Evolutionary conservation across 2,888 invertebrate genomes (phyloP), one percentile per base, ranked within the genome.

Genomic region (Morpho helenor): DNA sequence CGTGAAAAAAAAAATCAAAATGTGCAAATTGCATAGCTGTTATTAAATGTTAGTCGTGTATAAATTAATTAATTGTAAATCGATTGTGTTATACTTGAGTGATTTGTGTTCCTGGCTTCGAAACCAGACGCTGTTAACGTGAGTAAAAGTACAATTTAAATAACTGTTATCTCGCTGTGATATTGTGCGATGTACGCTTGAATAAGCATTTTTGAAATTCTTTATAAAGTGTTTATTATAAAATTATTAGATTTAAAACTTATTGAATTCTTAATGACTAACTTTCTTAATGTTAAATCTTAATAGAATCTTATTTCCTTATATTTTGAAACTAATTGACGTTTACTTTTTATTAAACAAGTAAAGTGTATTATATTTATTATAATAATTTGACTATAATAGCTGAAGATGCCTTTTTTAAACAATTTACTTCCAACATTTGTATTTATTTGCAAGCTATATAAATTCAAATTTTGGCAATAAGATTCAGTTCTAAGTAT

Each of bases 111-210:
- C 77, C 77, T 73, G 75, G 75, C 70, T 67, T 65, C 59, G 63
- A 73, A 72, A 71, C 62, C 56, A 63, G 66, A 75, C 72, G 74
- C 74, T 66, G 69, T 72, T 77, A 86, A 82, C 75, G 87, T 87
- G 72, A 88, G 87, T 87, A 85, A 82, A 82, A 84, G 80, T 82
- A 75, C 69, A 67, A 72, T 67, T 72, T 69, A 70, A 73, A 69
- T 84, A 82, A 82, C 84, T 82, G 84, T 85, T 64, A 60, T 76
- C 60, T 69, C 71, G 66, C 66, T 63, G 68, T 63, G 57, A 67
- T 62, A 60, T 51, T 59, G 55, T 64, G 61, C 57, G 63, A 58
- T 68, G 51, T 69, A 70, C 71, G 70, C 68, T 76, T 74, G 66
- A 71, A 71, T 73, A 70, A 73, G 55, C 69, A 70, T 63, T 62